Base-by-base conservation (phyloP, 2,888 invertebrate genomes). In the Drosophila greeni region DNA sequence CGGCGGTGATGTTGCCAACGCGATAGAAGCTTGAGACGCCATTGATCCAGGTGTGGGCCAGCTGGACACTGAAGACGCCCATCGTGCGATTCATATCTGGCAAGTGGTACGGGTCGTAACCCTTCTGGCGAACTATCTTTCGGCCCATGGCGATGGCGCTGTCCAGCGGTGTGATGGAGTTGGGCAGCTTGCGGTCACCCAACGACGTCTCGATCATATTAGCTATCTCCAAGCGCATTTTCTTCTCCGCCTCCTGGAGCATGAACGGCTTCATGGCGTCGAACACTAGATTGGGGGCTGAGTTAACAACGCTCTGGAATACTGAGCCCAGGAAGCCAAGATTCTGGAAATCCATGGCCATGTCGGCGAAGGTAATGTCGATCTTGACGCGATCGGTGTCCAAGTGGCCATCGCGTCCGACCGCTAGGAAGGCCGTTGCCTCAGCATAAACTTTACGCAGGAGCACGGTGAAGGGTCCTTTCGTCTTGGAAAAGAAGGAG, bases 201-300 rank as follows among this genome's bases (percentile, higher is more conserved):
- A 94, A 92, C 14, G 94, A 85, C 75, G 93, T 92, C 18, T 92
- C 91, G 26, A 96, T 91, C 85, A 94, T 92, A 14, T 91, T 90
- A 85, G 96, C 94, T 1, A 96, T 92, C 86, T 94, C 93, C 2
- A 90, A 91, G 73, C 94, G 91, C 1, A 95, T 90, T 85, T 94
- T 93, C 1, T 91, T 91, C 82, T 95, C 95, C 1, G 94, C 94
- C 88, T 95, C 93, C 72, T 92, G 92, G 24, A 96, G 89, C 71
- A 97, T 92, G 74, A 94, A 94, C 0, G 96, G 96, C 85, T 97
- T 96, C 80, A 97, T 94, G 11, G 94, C 94, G 86, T 96, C 95
- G 78, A 97, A 96, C 3, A 97, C 91, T 69, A 95, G 92, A 14
- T 92, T 92, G 0, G 96, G 95, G 0, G 96, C 92, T 0, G 95